phyloP scores from a whole-genome alignment of 2,113 vertebrate genomes.

The Corynorhinus townsendii region DNA sequence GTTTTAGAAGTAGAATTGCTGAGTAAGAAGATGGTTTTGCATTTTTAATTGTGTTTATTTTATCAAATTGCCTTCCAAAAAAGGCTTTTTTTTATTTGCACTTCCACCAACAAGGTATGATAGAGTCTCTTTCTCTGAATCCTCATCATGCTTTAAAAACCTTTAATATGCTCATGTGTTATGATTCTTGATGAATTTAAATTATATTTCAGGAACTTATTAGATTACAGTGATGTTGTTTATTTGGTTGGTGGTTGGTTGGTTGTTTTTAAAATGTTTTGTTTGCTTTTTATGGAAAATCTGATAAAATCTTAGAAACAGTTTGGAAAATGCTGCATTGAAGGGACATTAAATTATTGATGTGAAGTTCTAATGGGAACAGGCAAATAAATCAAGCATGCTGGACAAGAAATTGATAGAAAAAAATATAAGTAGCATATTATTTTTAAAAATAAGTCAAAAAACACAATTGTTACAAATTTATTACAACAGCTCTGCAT shows the following conservation, averaged over 20 bases:
- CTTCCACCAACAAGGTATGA: not conserved
- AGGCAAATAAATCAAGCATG: not conserved
- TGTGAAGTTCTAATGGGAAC: not conserved
- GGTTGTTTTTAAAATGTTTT: not conserved
- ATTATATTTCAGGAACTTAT: not conserved
- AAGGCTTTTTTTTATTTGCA: not conserved
- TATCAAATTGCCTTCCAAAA: not conserved
- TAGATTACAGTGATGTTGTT: not conserved
- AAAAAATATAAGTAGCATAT: conserved; percentile 8
- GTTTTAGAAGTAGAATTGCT: not conserved
- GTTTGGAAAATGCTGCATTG: not conserved
- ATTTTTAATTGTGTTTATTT: not conserved
- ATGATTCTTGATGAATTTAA: not conserved
- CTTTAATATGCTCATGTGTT: not conserved
- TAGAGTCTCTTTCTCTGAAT: not conserved
- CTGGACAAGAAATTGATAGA: not conserved
- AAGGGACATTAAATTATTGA: not conserved
- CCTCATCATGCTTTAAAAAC: not conserved
- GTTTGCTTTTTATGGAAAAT: not conserved
- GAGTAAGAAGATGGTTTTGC: not conserved
- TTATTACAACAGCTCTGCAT: not conserved
- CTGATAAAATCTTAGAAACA: not conserved
- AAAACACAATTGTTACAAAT: not conserved
- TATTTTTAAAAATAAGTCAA: not conserved
- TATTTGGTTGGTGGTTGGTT: not conserved